phyloP scores from a whole-genome alignment of 1,140 invertebrate species.

The Drosophila nikananu region DNA sequence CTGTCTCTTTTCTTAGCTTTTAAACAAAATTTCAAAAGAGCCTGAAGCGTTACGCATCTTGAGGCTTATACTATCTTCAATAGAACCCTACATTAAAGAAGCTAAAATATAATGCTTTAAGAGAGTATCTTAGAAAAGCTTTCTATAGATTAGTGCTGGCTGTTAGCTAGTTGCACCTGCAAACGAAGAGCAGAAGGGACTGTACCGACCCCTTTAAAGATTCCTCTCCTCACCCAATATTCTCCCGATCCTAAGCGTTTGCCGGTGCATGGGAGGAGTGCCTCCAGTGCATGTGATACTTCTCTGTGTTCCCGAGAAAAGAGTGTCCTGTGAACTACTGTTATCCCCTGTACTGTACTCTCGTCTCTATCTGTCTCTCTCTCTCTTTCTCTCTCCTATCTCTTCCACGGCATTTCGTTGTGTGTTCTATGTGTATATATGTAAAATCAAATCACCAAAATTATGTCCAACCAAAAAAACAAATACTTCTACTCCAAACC shows the following conservation, averaged over 20 bases:
- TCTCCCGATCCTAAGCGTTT: slow-evolving; percentile 36
- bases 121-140: slow-evolving; percentile 8
- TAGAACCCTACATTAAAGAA: neutral
- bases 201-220: slow-evolving; percentile 5
- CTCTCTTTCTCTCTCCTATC: slow-evolving; percentile 49
- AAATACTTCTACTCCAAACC: slow-evolving; percentile 62
- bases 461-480: slow-evolving; percentile 66
- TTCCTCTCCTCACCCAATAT: slow-evolving; percentile 10
- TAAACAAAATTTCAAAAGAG: too few relatives aligned
- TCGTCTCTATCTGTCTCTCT: slow-evolving; percentile 42
- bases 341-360: slow-evolving; percentile 32
- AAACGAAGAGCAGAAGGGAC: slow-evolving; percentile 28
- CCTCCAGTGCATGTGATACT: slow-evolving; percentile 39
- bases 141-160: slow-evolving; percentile 16
- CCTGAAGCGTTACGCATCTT: neutral
- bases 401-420: slow-evolving; percentile 44
- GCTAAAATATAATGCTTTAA: neutral
- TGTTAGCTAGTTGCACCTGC: slow-evolving; percentile 41
- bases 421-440: slow-evolving; percentile 64
- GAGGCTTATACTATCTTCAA: neutral
- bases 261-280: slow-evolving; percentile 42
- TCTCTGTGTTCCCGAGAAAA: slow-evolving; percentile 4
- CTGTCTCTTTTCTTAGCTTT: too few relatives aligned
- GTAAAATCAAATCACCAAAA: slow-evolving; percentile 68
- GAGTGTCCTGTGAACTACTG: slow-evolving; percentile 17